Evolutionary conservation across 2,797 vertebrate species (phyloP), one percentile per base, ranked within the genome.

Genomic region (Eulemur mongoz): DNA sequence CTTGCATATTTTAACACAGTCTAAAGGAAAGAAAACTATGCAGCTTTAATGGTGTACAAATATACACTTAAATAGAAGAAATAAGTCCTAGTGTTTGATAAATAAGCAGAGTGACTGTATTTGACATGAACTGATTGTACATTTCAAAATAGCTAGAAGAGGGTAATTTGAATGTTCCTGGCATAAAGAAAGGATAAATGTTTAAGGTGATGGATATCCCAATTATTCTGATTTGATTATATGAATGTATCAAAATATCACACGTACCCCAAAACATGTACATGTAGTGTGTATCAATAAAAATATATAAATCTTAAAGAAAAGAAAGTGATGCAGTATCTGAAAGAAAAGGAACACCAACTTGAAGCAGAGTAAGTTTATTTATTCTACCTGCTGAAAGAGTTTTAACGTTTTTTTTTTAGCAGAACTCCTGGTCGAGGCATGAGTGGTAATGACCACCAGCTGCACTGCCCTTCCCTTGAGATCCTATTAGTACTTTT

Each of bases 401-500:
- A 72, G 52, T 35, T 86, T 63, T 52, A n/a, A 11, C 15, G 10
- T 54, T 38, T 73, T 27, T 27, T 91, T 48, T 48, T 32, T 25
- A 27, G 52, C 15, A 3, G 35, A 57, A 35, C 18, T 86, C 32
- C 30, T 50, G 82, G 59, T 76, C 72, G 30, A n/a, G 43, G 32
- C 6, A 0, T 63, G 81, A 81, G 75, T 94, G 52, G 27, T 91
- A 89, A 96, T 70, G 87, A 80, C 63, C 45, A 72, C 38, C 45
- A 70, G 23, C 35, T 70, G 10, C 6, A n/a, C 15, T 2, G 12
- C 30, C 69, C n/a, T 96, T 96, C 85, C 52, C 75, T 52, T 73
- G 93, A 95, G 86, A 94, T 63, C 80, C 61, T 87, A 96, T 93
- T 96, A 94, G 59, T 79, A 84, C 43, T 93, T 91, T 67, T 81